Percentiles rank a stretch among this genome's conserved stretches.
Evolutionary conservation across 2,888 invertebrate species (phyloP).

Genomic region (Athetis lepigone): DNA sequence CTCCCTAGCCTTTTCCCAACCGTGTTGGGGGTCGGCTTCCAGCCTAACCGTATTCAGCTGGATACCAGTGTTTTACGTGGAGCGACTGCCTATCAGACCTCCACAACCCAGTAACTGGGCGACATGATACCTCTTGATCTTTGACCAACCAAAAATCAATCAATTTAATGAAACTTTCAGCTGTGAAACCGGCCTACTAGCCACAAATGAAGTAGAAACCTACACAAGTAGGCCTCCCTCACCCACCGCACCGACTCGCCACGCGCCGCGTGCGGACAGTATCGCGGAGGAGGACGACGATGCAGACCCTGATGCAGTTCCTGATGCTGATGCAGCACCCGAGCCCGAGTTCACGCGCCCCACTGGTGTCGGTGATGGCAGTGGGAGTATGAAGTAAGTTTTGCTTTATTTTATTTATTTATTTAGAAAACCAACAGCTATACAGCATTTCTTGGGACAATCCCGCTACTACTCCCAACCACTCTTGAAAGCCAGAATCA

Average conservation of each 20-base stretch:
- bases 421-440: too few species aligned
- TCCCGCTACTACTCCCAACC: too few species aligned
- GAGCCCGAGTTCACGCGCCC: conserved; percentile 64
- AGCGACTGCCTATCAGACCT: too few species aligned
- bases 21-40: too few species aligned
- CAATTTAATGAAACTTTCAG: conserved; percentile 76
- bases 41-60: too few species aligned
- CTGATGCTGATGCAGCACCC: conserved; percentile 70
- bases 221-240: conserved; percentile 68
- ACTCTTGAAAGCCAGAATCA: too few species aligned
- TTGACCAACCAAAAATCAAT: background rate
- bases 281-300: conserved; percentile 82
- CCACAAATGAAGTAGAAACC: conserved; percentile 92
- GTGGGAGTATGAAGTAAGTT: conserved; percentile 71
- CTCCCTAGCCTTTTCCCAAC: too few species aligned
- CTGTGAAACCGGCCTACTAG: conserved; percentile 91
- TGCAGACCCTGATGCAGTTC: conserved; percentile 35
- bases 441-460: too few species aligned
- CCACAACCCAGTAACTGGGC: too few species aligned
- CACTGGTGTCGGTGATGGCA: conserved; percentile 66
- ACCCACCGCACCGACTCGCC: conserved; percentile 64
- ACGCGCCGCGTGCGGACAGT: conserved; percentile 78
- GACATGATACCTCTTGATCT: background rate
- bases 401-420: too few species aligned
- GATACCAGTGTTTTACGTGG: too few species aligned